Base-by-base conservation (phyloP, 2,888 invertebrate species). In the Rhorus exstirpatorius region DNA sequence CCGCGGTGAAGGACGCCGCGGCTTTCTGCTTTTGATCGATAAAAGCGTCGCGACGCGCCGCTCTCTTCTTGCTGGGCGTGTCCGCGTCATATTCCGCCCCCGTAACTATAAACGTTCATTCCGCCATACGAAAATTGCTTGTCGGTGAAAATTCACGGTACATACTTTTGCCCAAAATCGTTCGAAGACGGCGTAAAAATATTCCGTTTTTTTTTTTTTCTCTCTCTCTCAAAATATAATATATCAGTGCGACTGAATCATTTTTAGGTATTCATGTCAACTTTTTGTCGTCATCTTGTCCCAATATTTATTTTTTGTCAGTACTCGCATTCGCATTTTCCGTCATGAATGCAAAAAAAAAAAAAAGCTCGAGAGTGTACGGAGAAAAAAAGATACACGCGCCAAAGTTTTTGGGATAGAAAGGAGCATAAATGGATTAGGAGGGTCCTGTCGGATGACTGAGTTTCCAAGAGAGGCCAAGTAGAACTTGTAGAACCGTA, bases 31-130 rank as follows among this genome's bases (percentile, higher is more conserved):
- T 78, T 79, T 91, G 91, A 91, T 91, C 91, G 91, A 91, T 91
- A 91, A 89, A 88, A 89, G 89, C 90, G 91, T 91, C 91, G 91
- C 91, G 91, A 91, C 91, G 90, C 90, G n/a, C n/a, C n/a, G n/a
- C 91, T 84, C 78, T 70, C 58, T 79, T 35, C 78, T 65, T 55
- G 75, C 68, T 79, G 90, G 91, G 91, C 91, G 91, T 91, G 91
- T 90, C 91, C 88, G 86, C 85, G 84, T 86, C 87, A 38, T 31
- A 77, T 63, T 74, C 85, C 83, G 76, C 85, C 82, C 81, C 70
- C 83, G 79, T 78, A 79, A 44, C 68, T 60, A 68, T 72, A 58
- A 80, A 38, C 67, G 49, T 71, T 51, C 68, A 14, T 53, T 21
- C 38, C 55, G 21, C 55, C 55, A 70, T 44, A 38, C 53, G 19